Base-by-base conservation (phyloP, 1,140 invertebrate species). In the Temnothorax curvispinosus region DNA sequence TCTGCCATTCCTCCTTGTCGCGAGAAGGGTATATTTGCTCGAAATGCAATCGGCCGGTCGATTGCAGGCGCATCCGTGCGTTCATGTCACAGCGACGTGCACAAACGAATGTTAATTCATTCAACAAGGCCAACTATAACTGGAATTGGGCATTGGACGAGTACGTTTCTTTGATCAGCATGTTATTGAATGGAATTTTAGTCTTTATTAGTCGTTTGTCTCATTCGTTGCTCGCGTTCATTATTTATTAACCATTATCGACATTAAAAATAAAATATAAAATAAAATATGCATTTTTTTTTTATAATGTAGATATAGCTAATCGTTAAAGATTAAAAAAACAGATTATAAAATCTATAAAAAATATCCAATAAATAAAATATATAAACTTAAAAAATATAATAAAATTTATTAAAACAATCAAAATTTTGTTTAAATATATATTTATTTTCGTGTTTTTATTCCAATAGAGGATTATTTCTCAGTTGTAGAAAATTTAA, bases 21-120 rank as follows among this genome's bases (percentile, higher is more conserved):
- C 15, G 52, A 56, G n/a, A 21, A 4, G 27, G 4, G 27, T 18
- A 35, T 32, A n/a, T 52, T 32, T 47, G 27, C 69, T 72, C 69
- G 69, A 72, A 72, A 72, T 52, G 69, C 69, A 72, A 72, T 72
- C 47, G 69, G 47, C 27, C 4, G 69, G 27, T 52, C 47, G 27
- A 47, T 32, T 72, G 47, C 69, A 72, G 27, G 18, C 69, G 47
- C 69, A 72, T 72, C 69, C 44, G 47, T 72, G 69, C 69, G 69
- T 72, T 72, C 69, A 72, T 44, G 44, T 52, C 27, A 47, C 47
- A 71, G 67, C 41, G 69, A 72, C 27, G n/a, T 52, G 13, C 69
- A 21, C 69, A 72, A 72, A 72, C 21, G 47, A 27, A 72, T 52
- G 47, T 21, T 72, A 72, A 72, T 52, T 72, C 44, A 44, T 41